phyloP scores from a whole-genome alignment of 37 sponge, comb jelly and placozoan species.

The Axinella damicornis region DNA sequence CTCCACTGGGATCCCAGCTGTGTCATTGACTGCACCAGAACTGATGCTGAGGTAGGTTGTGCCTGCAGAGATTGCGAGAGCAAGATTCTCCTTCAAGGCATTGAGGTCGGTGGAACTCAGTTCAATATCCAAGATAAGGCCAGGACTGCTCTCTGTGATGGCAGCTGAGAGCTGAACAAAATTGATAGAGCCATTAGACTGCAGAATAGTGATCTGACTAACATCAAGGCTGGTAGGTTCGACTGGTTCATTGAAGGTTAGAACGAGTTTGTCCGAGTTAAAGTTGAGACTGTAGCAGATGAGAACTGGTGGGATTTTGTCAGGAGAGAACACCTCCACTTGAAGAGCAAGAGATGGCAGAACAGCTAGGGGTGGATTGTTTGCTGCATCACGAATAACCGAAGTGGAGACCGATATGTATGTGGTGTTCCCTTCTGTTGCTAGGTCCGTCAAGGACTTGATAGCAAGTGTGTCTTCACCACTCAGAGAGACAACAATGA shows the following conservation, averaged over 20 bases:
- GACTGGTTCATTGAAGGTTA: conserved; percentile 85
- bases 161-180: conserved; percentile 45
- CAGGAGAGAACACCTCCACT: conserved; percentile 14
- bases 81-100: conserved; percentile 61
- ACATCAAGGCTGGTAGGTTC: conserved; percentile 67
- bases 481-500: conserved; percentile 59
- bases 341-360: conserved; percentile 9
- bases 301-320: conserved; percentile 62
- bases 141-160: conserved; percentile 35
- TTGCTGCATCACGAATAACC: conserved; percentile 51
- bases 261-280: conserved; percentile 45
- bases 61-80: conserved; percentile 33
- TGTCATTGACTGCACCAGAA: conserved; percentile 58
- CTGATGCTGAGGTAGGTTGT: conserved; percentile 66
- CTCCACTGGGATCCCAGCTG: conserved; percentile 59
- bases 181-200: conserved; percentile 43
- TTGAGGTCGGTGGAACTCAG: conserved; percentile 63
- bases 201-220: conserved; percentile 47
- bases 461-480: conserved; percentile 57
- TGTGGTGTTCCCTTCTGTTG: conserved; percentile 48
- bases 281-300: conserved; percentile 68
- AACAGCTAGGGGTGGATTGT: neutral
- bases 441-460: conserved; percentile 68
- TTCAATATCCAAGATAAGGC: conserved; percentile 28
- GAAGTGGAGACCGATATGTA: conserved; percentile 15